Base-by-base conservation (phyloP, 2,888 invertebrate species). In the Lysandra coridon region DNA sequence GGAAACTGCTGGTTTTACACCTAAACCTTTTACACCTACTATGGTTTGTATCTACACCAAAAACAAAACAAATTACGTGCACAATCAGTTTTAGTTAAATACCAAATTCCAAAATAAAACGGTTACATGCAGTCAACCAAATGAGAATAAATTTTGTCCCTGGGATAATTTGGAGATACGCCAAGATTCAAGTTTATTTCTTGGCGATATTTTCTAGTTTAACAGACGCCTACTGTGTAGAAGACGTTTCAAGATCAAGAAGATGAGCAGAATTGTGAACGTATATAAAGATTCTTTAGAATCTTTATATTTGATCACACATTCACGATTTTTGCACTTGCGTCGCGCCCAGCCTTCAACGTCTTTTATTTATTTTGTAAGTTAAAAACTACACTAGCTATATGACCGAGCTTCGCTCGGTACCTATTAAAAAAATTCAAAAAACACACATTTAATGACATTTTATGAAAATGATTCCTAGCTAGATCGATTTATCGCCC, bases 101-200 rank as follows among this genome's bases (percentile, higher is more conserved):
- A 4, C 64, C 33, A 33, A 62, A 62, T 69, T 1, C 64, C 33
- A 33, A 69, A 69, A 69, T 69, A 37, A 64, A 12, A 64, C 30
- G 33, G 37, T 37, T 14, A 17, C 12, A 37, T 69, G 30, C 4
- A 69, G 64, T 33, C 69, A 17, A 33, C 69, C 14, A 69, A 69
- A 69, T 69, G 33, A 69, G 69, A 69, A 69, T 69, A 69, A 69
- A 33, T 69, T 69, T 33, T 30, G 64, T 69, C 64, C 30, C 64
- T 69, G 64, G 1, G 30, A 69, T 69, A 69, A 69, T 69, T 69
- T 69, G 33, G 69, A 69, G 69, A 37, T 5, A 12, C 33, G 37
- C 33, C 69, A 69, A 69, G 69, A 69, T 17, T 69, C 33, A 69
- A 69, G 69, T 69, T 69, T 69, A 69, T 37, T 69, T 69, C 69